Base-by-base conservation (phyloP, 1,140 invertebrate species). In the Philopotamus ludificatus region DNA sequence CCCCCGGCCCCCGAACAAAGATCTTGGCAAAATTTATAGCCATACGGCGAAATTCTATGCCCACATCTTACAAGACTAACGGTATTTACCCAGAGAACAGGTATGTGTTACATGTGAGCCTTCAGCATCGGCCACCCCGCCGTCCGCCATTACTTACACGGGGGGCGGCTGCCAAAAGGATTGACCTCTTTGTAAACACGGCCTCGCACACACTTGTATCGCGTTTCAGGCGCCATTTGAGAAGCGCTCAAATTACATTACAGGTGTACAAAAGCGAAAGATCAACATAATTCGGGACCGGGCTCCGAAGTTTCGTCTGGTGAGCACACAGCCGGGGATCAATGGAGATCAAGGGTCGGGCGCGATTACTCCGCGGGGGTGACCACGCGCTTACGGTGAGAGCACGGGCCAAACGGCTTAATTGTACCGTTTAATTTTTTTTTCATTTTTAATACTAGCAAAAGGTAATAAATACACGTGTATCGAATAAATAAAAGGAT, bases 21-120 rank as follows among this genome's bases (percentile, higher is more conserved):
- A 67, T 67, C 59, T 51, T 63, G 34, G 59, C 55, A 39, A 64
- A 67, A 67, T 67, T 67, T 67, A 67, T 67, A 57, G 44, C 54
- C 61, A 59, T 60, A 59, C 28, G 65, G 59, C 39, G 65, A 62
- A 67, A 61, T 67, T 67, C 60, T 63, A 63, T 58, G 53, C 65
- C 65, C 59, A 63, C 54, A 63, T 67, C 63, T 65, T 65, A 45
- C 39, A 55, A 58, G 63, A 65, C 63, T 57, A 55, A 65, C 63
- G 41, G 53, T 65, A 65, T 65, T 62, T 62, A 62, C 60, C 47
- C 45, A 34, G 15, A n/a, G 60, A 50, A 50, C 60, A 62, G 60
- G 60, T 62, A 60, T 45, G 47, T 42, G 60, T 16, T 53, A 50
- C 60, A 39, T 42, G 47, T 50, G 59, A 61, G 21, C 44, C 25